These are phyloP conservation scores for Dicaeum eximium DNA, from an alignment of 2,113 vertebrate genomes.

Conservation along the genomic window DNA sequence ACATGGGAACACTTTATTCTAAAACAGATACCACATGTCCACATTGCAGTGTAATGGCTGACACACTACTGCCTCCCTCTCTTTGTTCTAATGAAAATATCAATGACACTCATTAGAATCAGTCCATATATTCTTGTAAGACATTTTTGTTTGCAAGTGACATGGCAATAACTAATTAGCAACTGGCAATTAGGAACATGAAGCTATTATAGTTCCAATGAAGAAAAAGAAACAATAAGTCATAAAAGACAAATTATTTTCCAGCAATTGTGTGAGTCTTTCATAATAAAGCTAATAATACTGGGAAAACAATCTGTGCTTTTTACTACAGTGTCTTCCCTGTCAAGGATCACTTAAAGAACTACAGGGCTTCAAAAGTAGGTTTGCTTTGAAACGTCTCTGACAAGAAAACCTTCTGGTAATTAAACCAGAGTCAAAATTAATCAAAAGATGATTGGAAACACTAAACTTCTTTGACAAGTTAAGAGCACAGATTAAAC, in stretches of 20 bases:
- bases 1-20: not conserved
- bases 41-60: not conserved
- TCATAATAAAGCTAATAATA: not conserved
- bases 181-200: not conserved
- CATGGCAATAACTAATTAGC: not conserved
- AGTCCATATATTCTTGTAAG: not conserved
- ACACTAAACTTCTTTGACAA: not conserved
- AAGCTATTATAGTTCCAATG: not conserved
- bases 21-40: not conserved
- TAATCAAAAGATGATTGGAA: not conserved
- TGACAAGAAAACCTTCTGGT: not conserved
- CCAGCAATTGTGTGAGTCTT: not conserved
- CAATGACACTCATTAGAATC: not conserved
- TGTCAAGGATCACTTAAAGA: not conserved
- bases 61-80: not conserved
- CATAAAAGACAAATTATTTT: conserved; percentile 2
- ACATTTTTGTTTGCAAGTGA: conserved; percentile 14
- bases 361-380: not conserved
- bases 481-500: not conserved
- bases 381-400: not conserved
- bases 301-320: not conserved
- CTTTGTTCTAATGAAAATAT: not conserved
- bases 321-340: not conserved
- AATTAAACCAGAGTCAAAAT: not conserved
- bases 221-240: not conserved